Base-by-base conservation (phyloP, 2,888 invertebrate genomes). In the Catocala fraxini region DNA sequence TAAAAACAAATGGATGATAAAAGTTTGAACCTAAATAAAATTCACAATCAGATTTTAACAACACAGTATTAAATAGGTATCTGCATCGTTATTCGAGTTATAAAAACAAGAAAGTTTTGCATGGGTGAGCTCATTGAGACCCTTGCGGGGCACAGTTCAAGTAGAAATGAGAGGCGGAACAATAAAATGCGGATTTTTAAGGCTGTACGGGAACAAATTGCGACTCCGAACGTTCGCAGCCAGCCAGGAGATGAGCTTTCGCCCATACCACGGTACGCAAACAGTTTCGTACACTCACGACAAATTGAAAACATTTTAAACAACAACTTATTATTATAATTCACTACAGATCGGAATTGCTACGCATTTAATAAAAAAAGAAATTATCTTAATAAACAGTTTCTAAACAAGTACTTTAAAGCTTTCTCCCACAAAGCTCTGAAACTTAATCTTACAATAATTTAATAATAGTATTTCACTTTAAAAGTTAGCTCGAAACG, bases 161-260 rank as follows among this genome's bases (percentile, higher is more conserved):
- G 85, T 82, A 86, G 84, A 88, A 89, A 89, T 88, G 89, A 89
- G 86, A 83, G 86, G 84, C 84, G 86, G 88, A 86, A 90, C 91
- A 91, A 90, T 92, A 92, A 91, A 92, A 92, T 90, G 89, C 79
- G 91, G 89, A 90, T 92, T 93, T 93, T 92, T 91, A 92, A 92
- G 90, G 89, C 88, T 89, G 87, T 89, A 84, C 85, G 86, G 77
- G 89, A 90, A 91, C 92, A 92, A 93, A 92, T 93, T 92, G 91
- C 89, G 86, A 86, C 85, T 84, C 78, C 82, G 77, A 85, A 81
- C 84, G 82, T 83, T 87, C 87, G 83, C 86, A 83, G 85, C 84
- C 82, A 83, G 84, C 81, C 75, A 80, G 77, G 83, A 89, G 88
- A 89, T 88, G 89, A 88, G 85, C 82, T 79, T 66, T 59, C 59